Percentiles rank a stretch among this genome's conserved stretches.
Evolutionary conservation across 1,140 invertebrate species (phyloP).

Genomic region (Drosophila mojavensis): DNA sequence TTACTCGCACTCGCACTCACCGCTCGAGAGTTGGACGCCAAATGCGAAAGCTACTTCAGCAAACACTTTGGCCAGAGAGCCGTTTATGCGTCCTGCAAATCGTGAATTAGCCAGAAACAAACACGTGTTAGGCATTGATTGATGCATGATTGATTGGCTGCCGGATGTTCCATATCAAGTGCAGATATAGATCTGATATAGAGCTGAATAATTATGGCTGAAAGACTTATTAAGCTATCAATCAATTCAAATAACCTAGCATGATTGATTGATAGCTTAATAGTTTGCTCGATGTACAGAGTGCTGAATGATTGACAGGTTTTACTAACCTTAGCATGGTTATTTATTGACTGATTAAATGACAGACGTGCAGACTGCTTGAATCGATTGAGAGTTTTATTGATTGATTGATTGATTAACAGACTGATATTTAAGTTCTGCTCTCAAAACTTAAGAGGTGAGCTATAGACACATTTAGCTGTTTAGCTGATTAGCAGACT

Average conservation of each 20-base stretch:
- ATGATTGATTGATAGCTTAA: no score
- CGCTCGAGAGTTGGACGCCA: slow-evolving; percentile 27
- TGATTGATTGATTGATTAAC: neutral
- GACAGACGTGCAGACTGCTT: no score
- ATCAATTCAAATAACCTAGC: no score
- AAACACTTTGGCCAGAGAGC: neutral
- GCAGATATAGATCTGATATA: no score
- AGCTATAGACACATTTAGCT: no score
- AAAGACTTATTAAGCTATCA: no score
- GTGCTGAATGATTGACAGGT: no score
- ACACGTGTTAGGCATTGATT: neutral
- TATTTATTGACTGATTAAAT: no score
- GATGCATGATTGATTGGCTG: neutral
- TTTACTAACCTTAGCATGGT: no score
- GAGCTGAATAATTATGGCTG: neutral
- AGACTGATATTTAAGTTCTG: neutral
- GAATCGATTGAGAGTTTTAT: neutral
- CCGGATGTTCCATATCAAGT: neutral
- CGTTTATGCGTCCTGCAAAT: slow-evolving; percentile 3
- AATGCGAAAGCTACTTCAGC: slow-evolving; percentile 18
- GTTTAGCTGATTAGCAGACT: no score
- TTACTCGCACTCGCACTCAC: slow-evolving; percentile 36
- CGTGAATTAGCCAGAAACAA: neutral
- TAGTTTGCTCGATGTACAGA: no score
- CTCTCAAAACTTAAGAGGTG: no score